Evolutionary conservation across 2,113 vertebrate species (phyloP).

Genomic region (Entomyzon cyanotis): DNA sequence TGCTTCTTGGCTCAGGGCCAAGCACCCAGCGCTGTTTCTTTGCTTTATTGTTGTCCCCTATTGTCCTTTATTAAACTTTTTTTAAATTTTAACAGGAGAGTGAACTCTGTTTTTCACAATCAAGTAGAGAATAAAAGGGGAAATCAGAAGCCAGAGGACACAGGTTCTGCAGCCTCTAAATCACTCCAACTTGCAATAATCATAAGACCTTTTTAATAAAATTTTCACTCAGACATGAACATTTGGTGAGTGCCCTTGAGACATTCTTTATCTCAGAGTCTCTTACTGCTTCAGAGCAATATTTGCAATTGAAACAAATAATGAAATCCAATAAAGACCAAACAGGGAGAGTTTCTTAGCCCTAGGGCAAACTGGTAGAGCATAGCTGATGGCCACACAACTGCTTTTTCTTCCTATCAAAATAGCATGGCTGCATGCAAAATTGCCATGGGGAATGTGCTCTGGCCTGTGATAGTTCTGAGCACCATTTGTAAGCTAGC

Average conservation of each 20-base stretch:
- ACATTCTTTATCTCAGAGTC: background rate
- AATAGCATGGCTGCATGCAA: background rate
- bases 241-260: background rate
- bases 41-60: too few relatives aligned
- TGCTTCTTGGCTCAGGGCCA: too few relatives aligned
- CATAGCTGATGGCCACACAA: background rate
- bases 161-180: background rate
- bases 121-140: background rate
- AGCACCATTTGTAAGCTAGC: background rate
- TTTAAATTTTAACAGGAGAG: too few relatives aligned
- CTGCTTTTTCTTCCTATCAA: background rate
- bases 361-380: background rate
- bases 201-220: background rate
- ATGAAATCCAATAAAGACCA: background rate
- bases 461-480: background rate
- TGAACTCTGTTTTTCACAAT: too few relatives aligned
- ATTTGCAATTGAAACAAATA: conserved; percentile 16
- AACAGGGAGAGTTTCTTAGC: background rate
- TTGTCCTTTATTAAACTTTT: too few relatives aligned
- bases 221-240: background rate
- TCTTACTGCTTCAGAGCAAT: background rate
- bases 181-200: background rate
- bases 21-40: too few relatives aligned
- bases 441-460: background rate
- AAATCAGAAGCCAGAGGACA: background rate